These are phyloP conservation scores for Typhlomys cinereus DNA, from an alignment of 2,113 vertebrate genomes.

Conservation along the genomic window DNA sequence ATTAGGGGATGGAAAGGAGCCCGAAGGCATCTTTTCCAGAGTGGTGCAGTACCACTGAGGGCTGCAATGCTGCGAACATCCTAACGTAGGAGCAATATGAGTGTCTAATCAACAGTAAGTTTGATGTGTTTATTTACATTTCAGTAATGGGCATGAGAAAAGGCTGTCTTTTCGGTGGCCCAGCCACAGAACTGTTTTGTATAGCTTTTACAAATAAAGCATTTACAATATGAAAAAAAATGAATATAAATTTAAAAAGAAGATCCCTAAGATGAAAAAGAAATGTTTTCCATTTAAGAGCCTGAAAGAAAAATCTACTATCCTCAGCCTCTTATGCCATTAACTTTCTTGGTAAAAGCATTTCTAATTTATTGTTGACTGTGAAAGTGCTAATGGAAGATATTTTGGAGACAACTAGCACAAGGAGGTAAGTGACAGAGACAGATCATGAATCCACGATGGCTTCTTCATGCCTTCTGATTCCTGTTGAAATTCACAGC, in stretches of 20 bases:
- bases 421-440: not conserved
- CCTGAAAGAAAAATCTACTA: not conserved
- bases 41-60: too few relatives aligned
- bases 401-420: too few relatives aligned
- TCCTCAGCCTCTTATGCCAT: too few relatives aligned
- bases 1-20: too few relatives aligned
- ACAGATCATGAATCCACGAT: not conserved
- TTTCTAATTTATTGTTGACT: not conserved
- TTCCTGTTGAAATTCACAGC: not conserved
- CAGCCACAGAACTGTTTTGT: not conserved
- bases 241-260: too few relatives aligned
- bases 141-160: not conserved
- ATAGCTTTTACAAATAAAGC: conserved; percentile 21
- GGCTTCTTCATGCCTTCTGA: not conserved
- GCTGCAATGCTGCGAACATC: too few relatives aligned
- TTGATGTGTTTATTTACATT: not conserved
- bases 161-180: not conserved
- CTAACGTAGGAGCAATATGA: too few relatives aligned
- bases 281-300: not conserved
- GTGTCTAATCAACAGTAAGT: too few relatives aligned
- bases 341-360: not conserved
- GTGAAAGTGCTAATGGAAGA: not conserved
- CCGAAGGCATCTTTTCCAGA: too few relatives aligned
- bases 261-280: not conserved
- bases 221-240: too few relatives aligned